Conservation (phyloP, 2,888 invertebrate genomes). For the Drosophila conformis region DNA sequence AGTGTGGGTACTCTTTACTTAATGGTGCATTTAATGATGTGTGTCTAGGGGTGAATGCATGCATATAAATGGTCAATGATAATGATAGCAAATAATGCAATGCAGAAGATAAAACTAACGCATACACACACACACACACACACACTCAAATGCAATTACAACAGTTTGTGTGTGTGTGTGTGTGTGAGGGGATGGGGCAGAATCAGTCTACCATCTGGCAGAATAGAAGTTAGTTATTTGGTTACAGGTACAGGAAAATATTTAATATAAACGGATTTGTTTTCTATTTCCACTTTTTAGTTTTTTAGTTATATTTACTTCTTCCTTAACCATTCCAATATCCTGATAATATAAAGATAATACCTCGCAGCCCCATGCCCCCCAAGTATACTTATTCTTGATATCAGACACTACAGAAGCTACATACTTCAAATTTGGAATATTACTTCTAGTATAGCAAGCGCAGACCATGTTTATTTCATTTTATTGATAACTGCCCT, state of each 20-base stretch:
- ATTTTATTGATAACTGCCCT: neutral
- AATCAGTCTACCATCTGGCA: slow-evolving; percentile 23
- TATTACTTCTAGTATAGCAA: neutral
- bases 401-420: neutral
- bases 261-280: too few species aligned
- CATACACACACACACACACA: neutral
- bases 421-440: neutral
- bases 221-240: neutral
- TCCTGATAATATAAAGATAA: neutral
- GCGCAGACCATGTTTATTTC: neutral
- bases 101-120: slow-evolving; percentile 9
- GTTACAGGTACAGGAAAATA: neutral
- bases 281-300: too few species aligned
- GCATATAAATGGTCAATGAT: slow-evolving; percentile 32
- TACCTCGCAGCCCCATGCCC: neutral
- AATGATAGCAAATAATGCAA: slow-evolving; percentile 47
- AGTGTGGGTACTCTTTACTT: slow-evolving; percentile 5
- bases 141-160: slow-evolving; percentile 3
- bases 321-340: neutral
- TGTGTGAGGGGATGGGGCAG: neutral
- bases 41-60: slow-evolving; percentile 35
- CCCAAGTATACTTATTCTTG: neutral
- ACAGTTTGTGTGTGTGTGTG: neutral
- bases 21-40: slow-evolving; percentile 60
- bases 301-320: neutral